Conservation (phyloP, 2,888 invertebrate species). For the Nephrotoma flavescens region DNA sequence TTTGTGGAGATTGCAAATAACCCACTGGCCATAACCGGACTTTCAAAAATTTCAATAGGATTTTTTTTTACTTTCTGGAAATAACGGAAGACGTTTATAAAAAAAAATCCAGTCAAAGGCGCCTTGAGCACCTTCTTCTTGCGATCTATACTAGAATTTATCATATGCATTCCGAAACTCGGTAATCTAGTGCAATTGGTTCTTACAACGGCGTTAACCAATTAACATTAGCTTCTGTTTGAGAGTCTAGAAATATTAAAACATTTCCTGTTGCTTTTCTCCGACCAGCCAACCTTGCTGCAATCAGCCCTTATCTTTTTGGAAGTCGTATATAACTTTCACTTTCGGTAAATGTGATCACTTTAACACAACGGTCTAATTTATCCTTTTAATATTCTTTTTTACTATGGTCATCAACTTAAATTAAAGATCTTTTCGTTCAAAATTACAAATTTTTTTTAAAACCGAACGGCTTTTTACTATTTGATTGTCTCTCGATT, state of each 20-base stretch:
- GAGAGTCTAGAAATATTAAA: conserved; percentile 82
- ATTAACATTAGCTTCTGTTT: conserved; percentile 79
- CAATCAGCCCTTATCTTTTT: conserved; percentile 67
- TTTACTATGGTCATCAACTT: no score
- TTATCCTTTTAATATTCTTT: conserved; percentile 48
- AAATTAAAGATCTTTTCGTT: no score
- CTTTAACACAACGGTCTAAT: conserved; percentile 58
- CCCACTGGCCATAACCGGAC: conserved; percentile 96
- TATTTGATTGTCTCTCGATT: no score
- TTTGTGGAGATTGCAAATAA: conserved; percentile 80
- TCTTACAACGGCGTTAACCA: conserved; percentile 86
- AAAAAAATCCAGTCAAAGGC: conserved; percentile 97
- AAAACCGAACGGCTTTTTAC: no score
- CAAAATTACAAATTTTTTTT: no score
- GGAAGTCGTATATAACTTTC: conserved; percentile 53
- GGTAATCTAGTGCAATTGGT: conserved; percentile 72
- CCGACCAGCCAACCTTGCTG: conserved; percentile 76
- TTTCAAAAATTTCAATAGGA: conserved; percentile 35
- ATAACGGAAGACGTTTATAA: conserved; percentile 83
- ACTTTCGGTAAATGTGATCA: conserved; percentile 60
- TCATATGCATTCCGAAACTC: conserved; percentile 85
- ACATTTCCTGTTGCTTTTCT: conserved; percentile 58
- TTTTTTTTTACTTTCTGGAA: conserved; percentile 22
- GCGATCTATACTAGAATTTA: conserved; percentile 83
- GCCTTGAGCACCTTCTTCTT: conserved; percentile 86